phyloP scores from a whole-genome alignment of 2,888 invertebrate genomes.

The Drosophila longiperda region DNA sequence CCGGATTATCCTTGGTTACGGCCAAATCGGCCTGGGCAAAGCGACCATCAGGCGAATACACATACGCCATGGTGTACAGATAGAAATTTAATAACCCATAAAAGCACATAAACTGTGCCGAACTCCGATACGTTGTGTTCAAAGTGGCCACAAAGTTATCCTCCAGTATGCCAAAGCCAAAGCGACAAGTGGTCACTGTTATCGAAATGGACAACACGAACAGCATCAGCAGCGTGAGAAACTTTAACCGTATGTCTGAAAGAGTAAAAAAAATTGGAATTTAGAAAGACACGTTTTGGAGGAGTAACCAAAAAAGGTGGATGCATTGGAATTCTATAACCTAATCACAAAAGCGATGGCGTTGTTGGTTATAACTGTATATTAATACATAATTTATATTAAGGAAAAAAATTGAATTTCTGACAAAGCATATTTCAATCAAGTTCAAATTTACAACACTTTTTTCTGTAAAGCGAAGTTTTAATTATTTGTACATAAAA shows the following conservation, averaged over 20 bases:
- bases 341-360: no score
- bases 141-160: slow-evolving; percentile 97
- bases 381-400: no score
- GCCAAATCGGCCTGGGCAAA: slow-evolving; percentile 93
- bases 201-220: slow-evolving; percentile 91
- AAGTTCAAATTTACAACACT: neutral
- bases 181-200: slow-evolving; percentile 91
- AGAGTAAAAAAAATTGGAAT: fast-evolving
- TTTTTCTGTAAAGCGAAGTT: neutral
- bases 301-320: neutral
- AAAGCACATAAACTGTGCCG: slow-evolving; percentile 97
- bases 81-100: slow-evolving; percentile 98
- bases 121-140: slow-evolving; percentile 94
- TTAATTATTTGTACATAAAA: neutral
- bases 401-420: neutral
- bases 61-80: slow-evolving; percentile 96
- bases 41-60: slow-evolving; percentile 94
- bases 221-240: slow-evolving; percentile 93
- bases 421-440: neutral
- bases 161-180: slow-evolving; percentile 95
- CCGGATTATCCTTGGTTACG: slow-evolving; percentile 98
- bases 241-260: slow-evolving; percentile 95
- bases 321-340: no score
- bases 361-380: no score
- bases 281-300: neutral